These are phyloP conservation scores for Cryptus armator DNA, from an alignment of 2,888 invertebrate species.

Conservation along the genomic window DNA sequence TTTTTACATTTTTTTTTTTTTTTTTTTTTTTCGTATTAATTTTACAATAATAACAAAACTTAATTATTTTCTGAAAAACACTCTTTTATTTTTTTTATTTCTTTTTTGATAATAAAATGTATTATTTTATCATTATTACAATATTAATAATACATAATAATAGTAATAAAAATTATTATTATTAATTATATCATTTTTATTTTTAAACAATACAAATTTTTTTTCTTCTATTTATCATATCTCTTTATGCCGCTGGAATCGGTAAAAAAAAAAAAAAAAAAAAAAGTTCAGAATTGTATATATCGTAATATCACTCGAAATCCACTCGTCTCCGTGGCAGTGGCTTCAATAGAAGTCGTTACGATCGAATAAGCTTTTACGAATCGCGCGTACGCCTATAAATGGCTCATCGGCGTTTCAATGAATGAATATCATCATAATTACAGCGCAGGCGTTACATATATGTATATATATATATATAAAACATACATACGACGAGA, in stretches of 20 bases:
- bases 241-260: too few relatives aligned
- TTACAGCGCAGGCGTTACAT: conserved; percentile 17
- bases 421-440: conserved; percentile 63
- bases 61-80: too few relatives aligned
- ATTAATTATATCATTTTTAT: too few relatives aligned
- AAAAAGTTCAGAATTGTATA: neutral
- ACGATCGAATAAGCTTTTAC: conserved; percentile 47
- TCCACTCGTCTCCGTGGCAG: conserved; percentile 32
- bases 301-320: conserved; percentile 22
- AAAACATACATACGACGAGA: neutral
- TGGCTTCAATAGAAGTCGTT: conserved; percentile 22
- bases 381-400: conserved; percentile 36
- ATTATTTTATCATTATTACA: too few relatives aligned
- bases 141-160: too few relatives aligned
- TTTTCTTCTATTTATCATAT: neutral
- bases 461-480: neutral
- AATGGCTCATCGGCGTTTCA: conserved; percentile 39
- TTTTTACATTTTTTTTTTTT: too few relatives aligned
- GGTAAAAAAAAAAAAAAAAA: neutral
- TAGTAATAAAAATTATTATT: too few relatives aligned
- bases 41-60: neutral
- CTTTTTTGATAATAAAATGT: neutral
- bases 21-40: neutral
- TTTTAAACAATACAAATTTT: too few relatives aligned
- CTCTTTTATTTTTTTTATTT: neutral